Base-by-base conservation (phyloP, 2,113 vertebrate genomes). In the Dendrocopos noguchii region DNA sequence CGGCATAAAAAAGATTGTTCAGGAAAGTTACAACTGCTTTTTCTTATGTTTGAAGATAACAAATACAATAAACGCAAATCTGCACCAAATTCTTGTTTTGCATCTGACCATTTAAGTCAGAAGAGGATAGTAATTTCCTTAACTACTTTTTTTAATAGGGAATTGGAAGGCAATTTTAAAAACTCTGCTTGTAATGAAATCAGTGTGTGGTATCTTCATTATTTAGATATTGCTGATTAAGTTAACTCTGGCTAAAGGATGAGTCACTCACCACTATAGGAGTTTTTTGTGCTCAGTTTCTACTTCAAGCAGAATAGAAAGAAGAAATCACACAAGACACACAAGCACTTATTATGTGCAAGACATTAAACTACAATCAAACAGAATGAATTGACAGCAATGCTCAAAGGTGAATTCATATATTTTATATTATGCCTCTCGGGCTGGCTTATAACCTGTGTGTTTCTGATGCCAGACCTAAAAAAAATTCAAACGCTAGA, bases 111-210 rank as follows among this genome's bases (percentile, higher is more conserved):
- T 85, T 94, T 95, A 70, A 78, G 31, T 77, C 80, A 80, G 85
- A 80, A 59, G 50, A 95, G 47, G 44, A 81, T 74, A 81, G 17
- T 28, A 89, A 80, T 90, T 97, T 97, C 93, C 56, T 93, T 93
- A 80, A n/a, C 5, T 90, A 27, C 10, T 50, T 25, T 93, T 93
- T 63, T 31, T 57, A 81, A 76, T 52, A 88, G 34, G 22, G 57
- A 82, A 87, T 55, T 15, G 34, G 47, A 74, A 81, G 24, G 25
- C 68, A 78, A 87, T 93, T 96, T 95, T 95, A 57, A 96, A 97
- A 89, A 75, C 72, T 82, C 39, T 96, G 57, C 87, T 86, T 95
- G 94, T 89, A 81, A 24, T 91, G 68, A 96, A 97, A 95, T 63
- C 61, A 91, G 12, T 91, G 64, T 63, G 9, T 33, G 86, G 44